Conservation (phyloP, 2,797 vertebrate genomes). For the Peromyscus attwateri region DNA sequence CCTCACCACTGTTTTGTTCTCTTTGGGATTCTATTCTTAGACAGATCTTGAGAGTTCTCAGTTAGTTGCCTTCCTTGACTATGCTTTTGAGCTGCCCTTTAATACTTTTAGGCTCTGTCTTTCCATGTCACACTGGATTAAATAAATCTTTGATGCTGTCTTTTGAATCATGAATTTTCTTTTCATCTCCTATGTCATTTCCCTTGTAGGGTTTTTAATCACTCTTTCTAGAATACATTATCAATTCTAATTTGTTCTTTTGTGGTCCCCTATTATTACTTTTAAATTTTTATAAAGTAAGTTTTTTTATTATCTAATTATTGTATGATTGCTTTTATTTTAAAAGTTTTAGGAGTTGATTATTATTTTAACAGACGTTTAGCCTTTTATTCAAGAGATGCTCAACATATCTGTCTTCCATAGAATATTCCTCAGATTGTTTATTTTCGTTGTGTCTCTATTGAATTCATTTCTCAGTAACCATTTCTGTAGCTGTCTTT, state of each 20-base stretch:
- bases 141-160: not conserved
- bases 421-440: not conserved
- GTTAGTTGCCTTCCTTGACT: not conserved
- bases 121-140: not conserved
- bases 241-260: not conserved
- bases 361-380: constrained; percentile 28
- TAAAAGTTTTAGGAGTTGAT: not conserved
- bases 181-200: not conserved
- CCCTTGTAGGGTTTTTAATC: not conserved
- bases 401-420: not conserved
- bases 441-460: not conserved
- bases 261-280: not conserved
- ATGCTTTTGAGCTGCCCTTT: not conserved
- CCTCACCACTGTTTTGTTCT: not conserved
- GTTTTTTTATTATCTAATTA: not conserved
- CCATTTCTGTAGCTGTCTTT: not conserved
- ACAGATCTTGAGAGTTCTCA: not conserved
- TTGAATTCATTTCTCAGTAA: not conserved
- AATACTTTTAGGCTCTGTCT: not conserved
- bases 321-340: not conserved
- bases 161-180: constrained; percentile 45
- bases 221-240: not conserved
- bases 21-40: not conserved
- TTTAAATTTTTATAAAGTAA: not conserved
- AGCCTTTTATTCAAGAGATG: not conserved